Evolutionary conservation across 1,140 invertebrate species (phyloP).

Genomic region (Paraescarpia echinospica): DNA sequence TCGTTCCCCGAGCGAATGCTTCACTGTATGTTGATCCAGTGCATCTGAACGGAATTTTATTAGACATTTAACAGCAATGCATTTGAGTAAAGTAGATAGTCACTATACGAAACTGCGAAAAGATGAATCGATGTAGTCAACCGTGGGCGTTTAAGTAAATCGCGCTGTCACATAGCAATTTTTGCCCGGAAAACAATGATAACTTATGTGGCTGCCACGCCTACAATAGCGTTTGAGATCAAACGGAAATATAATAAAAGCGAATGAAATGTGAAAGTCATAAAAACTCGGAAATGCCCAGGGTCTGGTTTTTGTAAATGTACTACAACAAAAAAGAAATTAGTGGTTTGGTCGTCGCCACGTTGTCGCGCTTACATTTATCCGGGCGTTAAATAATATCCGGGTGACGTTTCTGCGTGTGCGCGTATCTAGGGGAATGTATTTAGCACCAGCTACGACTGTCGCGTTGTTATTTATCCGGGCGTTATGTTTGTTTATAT

Average conservation of each 20-base stretch:
- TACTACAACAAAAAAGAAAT: too few relatives aligned
- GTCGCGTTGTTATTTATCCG: too few relatives aligned
- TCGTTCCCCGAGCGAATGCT: background rate
- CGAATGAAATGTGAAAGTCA: background rate
- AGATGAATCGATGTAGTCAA: background rate
- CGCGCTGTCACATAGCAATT: background rate
- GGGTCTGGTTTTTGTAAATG: too few relatives aligned
- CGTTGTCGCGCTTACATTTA: too few relatives aligned
- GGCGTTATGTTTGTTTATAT: too few relatives aligned
- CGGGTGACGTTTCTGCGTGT: too few relatives aligned
- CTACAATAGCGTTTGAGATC: background rate
- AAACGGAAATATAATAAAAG: background rate
- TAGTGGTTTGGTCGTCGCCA: too few relatives aligned
- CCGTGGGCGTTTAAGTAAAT: background rate
- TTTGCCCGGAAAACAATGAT: background rate
- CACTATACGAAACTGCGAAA: background rate
- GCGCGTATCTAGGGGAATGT: too few relatives aligned
- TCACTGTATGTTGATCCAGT: background rate
- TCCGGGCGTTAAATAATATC: too few relatives aligned
- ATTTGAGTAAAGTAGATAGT: background rate
- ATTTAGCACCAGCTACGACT: too few relatives aligned
- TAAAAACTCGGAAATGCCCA: too few relatives aligned
- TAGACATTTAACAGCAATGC: background rate
- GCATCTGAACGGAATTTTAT: background rate
- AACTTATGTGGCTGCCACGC: background rate